Evolutionary conservation across 1,140 invertebrate species (phyloP), one percentile per base, ranked within the genome.

Genomic region (Cecropterus lyciades): DNA sequence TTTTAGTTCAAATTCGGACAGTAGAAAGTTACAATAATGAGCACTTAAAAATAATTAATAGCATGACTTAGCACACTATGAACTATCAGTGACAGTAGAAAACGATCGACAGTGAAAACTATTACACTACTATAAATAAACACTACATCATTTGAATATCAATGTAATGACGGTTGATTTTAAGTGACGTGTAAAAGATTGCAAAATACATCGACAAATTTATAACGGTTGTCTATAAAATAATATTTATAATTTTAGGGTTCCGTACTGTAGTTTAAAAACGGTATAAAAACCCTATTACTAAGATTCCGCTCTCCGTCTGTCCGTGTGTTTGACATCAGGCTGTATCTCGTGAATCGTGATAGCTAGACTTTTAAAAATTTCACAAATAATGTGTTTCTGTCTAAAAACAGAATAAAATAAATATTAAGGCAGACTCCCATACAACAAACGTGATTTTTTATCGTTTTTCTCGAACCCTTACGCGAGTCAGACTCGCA

Each of bases 11-110:
- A 40, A 33, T 51, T 17, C 11, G 13, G 24, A 37, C 52, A 64
- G 73, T 80, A 79, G 75, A 81, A 81, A 81, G 75, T 67, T 67
- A 48, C 76, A 77, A 78, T 75, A 79, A 77, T 73, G 60, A 71
- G 55, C 63, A 70, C 72, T 79, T 77, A 67, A 76, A 70, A 72
- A 73, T 79, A 79, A 79, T 76, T 82, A 78, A 76, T 65, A 70
- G 57, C 5, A 73, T 83, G 78, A 80, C 76, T 79, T 16, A 37
- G 75, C 73, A 75, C 33, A n/a, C n/a, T 16, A 16, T n/a, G 16
- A 43, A 55, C 55, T 63, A 68, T 64, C 59, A 51, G 51, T 63
- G n/a, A 27, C 46, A 68, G 42, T 24, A 43, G 33, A 66, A 57
- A 57, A 27, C 13, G n/a, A 55, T 55, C 30, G 52, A 55, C 52